Evolutionary conservation across 2,888 invertebrate genomes (phyloP).

Genomic region (Leptinotarsa tumamoca): DNA sequence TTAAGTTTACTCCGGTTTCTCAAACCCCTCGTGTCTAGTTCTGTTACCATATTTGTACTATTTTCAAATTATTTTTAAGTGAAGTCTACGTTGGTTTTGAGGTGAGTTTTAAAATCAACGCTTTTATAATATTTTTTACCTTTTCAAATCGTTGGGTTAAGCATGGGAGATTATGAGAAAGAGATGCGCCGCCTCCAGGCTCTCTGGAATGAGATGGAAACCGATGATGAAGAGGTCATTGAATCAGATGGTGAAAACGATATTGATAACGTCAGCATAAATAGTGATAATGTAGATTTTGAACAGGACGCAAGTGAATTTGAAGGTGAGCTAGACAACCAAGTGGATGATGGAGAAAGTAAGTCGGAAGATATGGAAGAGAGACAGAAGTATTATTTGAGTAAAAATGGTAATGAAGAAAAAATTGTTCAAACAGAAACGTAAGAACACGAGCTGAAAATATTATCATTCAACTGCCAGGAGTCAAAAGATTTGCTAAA

Average conservation of each 20-base stretch:
- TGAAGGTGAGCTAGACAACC: not conserved
- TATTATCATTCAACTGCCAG: conserved; percentile 1
- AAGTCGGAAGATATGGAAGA: conserved; percentile 3
- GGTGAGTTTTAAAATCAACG: not conserved
- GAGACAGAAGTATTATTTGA: not conserved
- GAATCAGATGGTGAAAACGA: conserved; percentile 1
- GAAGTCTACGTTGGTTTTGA: not conserved
- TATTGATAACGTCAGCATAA: not conserved
- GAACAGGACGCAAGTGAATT: not conserved
- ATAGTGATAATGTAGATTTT: not conserved
- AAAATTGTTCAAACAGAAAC: not conserved
- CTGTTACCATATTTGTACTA: not conserved
- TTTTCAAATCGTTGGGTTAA: conserved; percentile 1
- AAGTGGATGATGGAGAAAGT: conserved; percentile 1
- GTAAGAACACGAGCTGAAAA: not conserved
- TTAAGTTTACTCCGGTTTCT: not conserved
- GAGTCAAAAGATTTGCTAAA: not conserved
- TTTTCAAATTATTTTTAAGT: not conserved
- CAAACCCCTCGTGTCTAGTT: not conserved
- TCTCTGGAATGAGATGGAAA: not conserved
- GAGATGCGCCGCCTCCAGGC: not conserved
- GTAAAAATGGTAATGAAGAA: not conserved
- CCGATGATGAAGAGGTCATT: not conserved
- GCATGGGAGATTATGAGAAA: conserved; percentile 3
- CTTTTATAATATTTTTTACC: not conserved